phyloP scores from a whole-genome alignment of 2,797 vertebrate genomes.

The Avahi laniger region DNA sequence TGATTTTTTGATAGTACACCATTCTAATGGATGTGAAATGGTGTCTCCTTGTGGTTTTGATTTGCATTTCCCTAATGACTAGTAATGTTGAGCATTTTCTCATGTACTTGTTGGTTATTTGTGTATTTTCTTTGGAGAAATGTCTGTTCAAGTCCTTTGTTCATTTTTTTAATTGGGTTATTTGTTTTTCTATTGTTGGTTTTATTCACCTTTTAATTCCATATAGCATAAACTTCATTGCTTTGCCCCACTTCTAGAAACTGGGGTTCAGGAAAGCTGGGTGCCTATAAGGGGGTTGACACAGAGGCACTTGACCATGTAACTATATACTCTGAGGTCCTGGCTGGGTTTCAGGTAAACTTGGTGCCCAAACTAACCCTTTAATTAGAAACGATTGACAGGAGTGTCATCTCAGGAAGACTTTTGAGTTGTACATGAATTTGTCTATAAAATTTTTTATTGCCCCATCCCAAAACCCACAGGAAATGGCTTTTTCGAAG shows the following conservation, averaged over 20 bases:
- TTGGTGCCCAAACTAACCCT: constrained; percentile 48
- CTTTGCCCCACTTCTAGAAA: background rate
- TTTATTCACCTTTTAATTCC: background rate
- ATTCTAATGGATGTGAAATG: background rate
- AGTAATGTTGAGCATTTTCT: background rate
- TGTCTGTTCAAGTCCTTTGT: background rate
- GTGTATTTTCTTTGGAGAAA: background rate
- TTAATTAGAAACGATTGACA: constrained; percentile 73
- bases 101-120: background rate
- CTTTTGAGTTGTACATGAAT: background rate
- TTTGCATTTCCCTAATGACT: background rate
- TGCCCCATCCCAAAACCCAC: background rate
- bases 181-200: background rate
- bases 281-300: constrained; percentile 32
- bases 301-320: background rate
- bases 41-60: background rate
- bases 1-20: background rate
- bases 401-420: background rate
- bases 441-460: background rate
- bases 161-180: background rate
- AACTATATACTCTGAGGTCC: constrained; percentile 63
- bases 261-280: constrained; percentile 21
- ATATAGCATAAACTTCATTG: background rate
- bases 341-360: constrained; percentile 58
- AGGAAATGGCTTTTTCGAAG: background rate